Base-by-base conservation (phyloP, 2,113 vertebrate genomes). In the Zootoca vivipara region DNA sequence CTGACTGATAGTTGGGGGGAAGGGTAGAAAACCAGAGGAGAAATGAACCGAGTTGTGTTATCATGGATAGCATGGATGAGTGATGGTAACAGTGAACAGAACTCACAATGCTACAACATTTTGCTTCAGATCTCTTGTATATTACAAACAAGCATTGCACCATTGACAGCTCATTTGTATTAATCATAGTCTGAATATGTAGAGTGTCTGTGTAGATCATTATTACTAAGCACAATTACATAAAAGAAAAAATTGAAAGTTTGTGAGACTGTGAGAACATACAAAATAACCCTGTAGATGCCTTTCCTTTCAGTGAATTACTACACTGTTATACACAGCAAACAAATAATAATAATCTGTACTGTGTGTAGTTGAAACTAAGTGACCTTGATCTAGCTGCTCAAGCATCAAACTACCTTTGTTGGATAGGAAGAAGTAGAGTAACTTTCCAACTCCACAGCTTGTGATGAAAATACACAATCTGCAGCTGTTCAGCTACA, bases 381-480 rank as follows among this genome's bases (percentile, higher is more conserved):
- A 73, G 58, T 87, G 69, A 74, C 52, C 79, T 87, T 74, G 69
- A 73, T 33, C 42, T 87, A 73, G 79, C 38, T 73, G 52, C 24
- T 85, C 78, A 87, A 81, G 15, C 35, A 87, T 64, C 69, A 82
- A 58, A 4, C 67, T 82, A 33, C 33, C 74, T 87, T 87, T 82
- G 46, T 87, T 82, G 28, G 69, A 64, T 87, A 72, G 20, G 81
- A 73, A 81, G 52, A 82, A n/a, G 16, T 18, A 82, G 78, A 87
- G 40, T 72, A 80, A 73, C 40, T 87, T 33, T 58, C 28, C 86
- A 82, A 81, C 26, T 74, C 38, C 38, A 74, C 78, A 87, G 52
- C 28, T 82, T 74, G 35, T 64, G 69, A 74, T 87, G 38, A 87
- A 87, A 80, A 87, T 73, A 78, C 56, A 74, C 52, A 82, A 62